A percentile compares a stretch with the other conserved stretches of the same genome.
Conservation (phyloP, 2,113 vertebrate genomes). For the Festucalex cinctus region DNA sequence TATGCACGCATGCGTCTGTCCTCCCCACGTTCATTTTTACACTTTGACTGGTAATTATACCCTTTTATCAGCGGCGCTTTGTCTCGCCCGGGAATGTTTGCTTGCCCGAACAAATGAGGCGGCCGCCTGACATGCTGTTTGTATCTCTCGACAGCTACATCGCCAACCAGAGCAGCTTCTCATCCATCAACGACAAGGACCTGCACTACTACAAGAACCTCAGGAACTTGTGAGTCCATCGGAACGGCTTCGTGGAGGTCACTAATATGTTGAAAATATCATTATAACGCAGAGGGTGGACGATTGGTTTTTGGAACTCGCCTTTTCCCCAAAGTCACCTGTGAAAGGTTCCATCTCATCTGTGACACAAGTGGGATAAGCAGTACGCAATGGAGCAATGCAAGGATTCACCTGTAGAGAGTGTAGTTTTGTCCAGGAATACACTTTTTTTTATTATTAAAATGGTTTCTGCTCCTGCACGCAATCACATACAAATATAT, state of each 20-base stretch:
- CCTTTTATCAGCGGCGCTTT: conserved; percentile 15
- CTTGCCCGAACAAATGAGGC: conserved; percentile 33
- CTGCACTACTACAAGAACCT: conserved; percentile 88
- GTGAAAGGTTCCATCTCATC: background rate
- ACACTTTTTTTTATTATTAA: too few species aligned
- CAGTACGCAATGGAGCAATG: background rate
- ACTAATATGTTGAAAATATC: background rate
- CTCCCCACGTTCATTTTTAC: conserved; percentile 12
- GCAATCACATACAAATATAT: too few species aligned
- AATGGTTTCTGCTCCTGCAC: too few species aligned
- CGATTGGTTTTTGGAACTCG: background rate
- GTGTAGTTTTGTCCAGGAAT: too few species aligned
- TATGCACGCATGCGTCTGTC: background rate
- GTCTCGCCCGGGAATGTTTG: conserved; percentile 24
- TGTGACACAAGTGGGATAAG: background rate
- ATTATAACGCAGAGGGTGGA: background rate
- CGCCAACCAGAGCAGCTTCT: conserved; percentile 86
- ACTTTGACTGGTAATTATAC: conserved; percentile 14
- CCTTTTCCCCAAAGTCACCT: background rate
- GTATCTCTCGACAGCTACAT: conserved; percentile 84
- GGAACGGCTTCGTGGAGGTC: background rate
- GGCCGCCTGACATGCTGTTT: conserved; percentile 38
- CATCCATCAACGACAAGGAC: conserved; percentile 91
- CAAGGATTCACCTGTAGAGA: too few species aligned
- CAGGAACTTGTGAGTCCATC: conserved; percentile 89